A percentile compares a stretch with the other conserved stretches of the same genome.
phyloP scores from a whole-genome alignment of 2,113 vertebrate genomes.

The Periophthalmus modestus region DNA sequence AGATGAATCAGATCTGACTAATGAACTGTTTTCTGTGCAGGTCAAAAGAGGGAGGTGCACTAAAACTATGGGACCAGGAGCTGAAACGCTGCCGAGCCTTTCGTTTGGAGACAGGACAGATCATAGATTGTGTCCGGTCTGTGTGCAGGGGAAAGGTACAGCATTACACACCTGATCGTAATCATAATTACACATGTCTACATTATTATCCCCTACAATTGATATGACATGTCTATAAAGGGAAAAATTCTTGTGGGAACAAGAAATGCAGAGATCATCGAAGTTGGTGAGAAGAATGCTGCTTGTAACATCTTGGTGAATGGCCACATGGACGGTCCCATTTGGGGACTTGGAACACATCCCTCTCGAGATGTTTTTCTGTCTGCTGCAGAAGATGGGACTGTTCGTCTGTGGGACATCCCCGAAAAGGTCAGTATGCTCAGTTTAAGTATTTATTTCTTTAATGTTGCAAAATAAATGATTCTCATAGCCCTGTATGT shows the following conservation, averaged over 20 bases:
- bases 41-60: slow-evolving; percentile 95
- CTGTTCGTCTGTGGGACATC: slow-evolving; percentile 96
- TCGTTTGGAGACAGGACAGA: slow-evolving; percentile 90
- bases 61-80: slow-evolving; percentile 97
- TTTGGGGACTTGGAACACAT: slow-evolving; percentile 92
- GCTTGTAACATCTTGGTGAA: slow-evolving; percentile 93
- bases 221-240: slow-evolving; percentile 62
- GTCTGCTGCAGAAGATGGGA: slow-evolving; percentile 95
- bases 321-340: slow-evolving; percentile 92
- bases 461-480: not conserved
- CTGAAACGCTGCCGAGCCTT: slow-evolving; percentile 93
- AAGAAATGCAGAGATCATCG: slow-evolving; percentile 94
- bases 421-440: slow-evolving; percentile 85
- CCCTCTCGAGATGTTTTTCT: slow-evolving; percentile 92
- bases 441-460: not conserved
- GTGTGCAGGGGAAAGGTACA: slow-evolving; percentile 92
- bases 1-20: not conserved
- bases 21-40: slow-evolving; percentile 63
- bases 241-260: slow-evolving; percentile 97
- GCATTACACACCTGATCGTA: not conserved
- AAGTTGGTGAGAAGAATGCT: slow-evolving; percentile 97
- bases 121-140: slow-evolving; percentile 91
- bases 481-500: slow-evolving; percentile 17
- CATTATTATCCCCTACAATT: not conserved
- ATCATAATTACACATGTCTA: not conserved